Percentiles rank a stretch among this genome's conserved stretches.
Evolutionary conservation across 2,888 invertebrate genomes (phyloP).

Genomic region (Eupithecia vulgata): DNA sequence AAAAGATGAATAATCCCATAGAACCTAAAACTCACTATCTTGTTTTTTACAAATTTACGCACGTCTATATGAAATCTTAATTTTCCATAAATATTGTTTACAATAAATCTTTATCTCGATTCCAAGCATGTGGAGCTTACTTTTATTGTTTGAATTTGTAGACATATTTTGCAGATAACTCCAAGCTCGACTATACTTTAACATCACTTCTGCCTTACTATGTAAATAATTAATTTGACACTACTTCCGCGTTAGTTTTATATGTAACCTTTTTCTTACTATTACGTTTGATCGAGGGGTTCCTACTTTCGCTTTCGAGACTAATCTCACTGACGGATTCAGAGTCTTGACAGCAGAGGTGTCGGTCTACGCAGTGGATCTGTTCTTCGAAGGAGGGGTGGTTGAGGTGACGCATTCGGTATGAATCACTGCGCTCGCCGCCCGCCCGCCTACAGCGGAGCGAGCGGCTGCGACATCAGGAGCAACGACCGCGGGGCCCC

Average conservation of each 20-base stretch:
- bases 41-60: background rate
- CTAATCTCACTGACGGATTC: slow-evolving; percentile 76
- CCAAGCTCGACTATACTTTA: background rate
- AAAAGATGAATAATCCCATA: background rate
- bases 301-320: slow-evolving; percentile 74
- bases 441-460: slow-evolving; percentile 57
- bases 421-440: slow-evolving; percentile 61
- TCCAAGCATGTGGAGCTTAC: background rate
- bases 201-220: background rate
- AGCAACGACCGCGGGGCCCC: slow-evolving; percentile 68
- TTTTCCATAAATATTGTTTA: background rate
- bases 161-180: background rate
- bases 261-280: slow-evolving; percentile 74
- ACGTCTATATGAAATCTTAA: background rate
- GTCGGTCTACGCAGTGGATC: slow-evolving; percentile 66
- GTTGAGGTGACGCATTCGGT: slow-evolving; percentile 67
- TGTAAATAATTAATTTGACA: slow-evolving; percentile 42
- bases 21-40: background rate
- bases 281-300: slow-evolving; percentile 67
- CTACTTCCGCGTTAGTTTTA: slow-evolving; percentile 73
- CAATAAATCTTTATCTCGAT: background rate
- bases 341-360: slow-evolving; percentile 68
- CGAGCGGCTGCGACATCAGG: slow-evolving; percentile 77
- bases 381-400: slow-evolving; percentile 68
- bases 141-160: background rate